Base-by-base conservation (phyloP, 2,113 vertebrate species). In the Catharus fuscescens region DNA sequence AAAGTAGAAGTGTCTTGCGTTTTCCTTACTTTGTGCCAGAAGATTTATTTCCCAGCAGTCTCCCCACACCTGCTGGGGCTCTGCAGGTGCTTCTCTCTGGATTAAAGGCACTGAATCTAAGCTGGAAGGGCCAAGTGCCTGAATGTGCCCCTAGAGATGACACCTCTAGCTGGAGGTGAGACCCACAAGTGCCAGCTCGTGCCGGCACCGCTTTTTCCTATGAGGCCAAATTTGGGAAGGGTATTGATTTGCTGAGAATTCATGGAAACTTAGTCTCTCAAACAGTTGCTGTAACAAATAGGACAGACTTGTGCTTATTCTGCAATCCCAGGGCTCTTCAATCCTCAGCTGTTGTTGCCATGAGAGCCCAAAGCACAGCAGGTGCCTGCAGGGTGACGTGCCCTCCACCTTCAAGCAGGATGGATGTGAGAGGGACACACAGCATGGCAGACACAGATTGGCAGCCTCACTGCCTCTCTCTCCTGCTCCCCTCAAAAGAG, bases 361-460 rank as follows among this genome's bases (percentile, higher is more conserved):
- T 8, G 20, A 54, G 56, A 83, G 11, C 29, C 32, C 60, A 82
- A 64, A 64, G 31, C 32, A 54, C 12, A 38, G 26, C 52, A 80
- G 53, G 50, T 34, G 15, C 29, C 71, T 67, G 14, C 25, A 48
- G 65, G 16, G 10, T 52, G 34, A 21, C 0, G 0, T 28, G 26
- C 5, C 45, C 40, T 45, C 48, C 5, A 1, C 17, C 28, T 48
- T 44, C 66, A 23, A 1, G 2, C 12, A 36, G 67, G 28, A 17
- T 31, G 36, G 10, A 20, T 56, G 38, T 42, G 26, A 23, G 19
- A 44, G 31, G 21, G 18, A 65, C 31, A 47, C 26, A 16, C 9
- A 59, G 11, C 3, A 2, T 1, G 34, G 6, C 32, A 60, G 50
- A n/a, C 36, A 20, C 42, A 44, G 67, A 31, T 3, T 73, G 40